Conservation (phyloP, 1,140 invertebrate species). For the Mizuhopecten yessoensis region DNA sequence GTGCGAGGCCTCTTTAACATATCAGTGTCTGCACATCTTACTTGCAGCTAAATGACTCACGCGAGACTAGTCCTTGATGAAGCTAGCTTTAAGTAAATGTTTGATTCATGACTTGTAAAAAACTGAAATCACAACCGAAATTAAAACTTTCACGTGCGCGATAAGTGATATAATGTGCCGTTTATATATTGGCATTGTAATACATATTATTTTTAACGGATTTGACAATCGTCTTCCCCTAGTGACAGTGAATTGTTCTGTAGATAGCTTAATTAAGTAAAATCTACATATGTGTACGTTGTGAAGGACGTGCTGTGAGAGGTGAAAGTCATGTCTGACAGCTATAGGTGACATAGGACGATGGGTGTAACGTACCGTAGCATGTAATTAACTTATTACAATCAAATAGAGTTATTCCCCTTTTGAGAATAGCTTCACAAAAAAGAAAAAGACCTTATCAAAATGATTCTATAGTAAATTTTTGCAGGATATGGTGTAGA, state of each 20-base stretch:
- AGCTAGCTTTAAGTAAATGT: too few relatives aligned
- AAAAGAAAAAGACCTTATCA: too few relatives aligned
- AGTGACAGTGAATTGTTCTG: neutral
- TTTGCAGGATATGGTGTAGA: too few relatives aligned
- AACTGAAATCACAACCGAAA: neutral
- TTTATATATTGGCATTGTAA: neutral
- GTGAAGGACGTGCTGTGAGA: slow-evolving; percentile 7
- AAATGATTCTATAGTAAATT: too few relatives aligned
- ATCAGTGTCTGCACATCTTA: too few relatives aligned
- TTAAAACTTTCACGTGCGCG: too few relatives aligned
- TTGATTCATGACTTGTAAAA: too few relatives aligned
- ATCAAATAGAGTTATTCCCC: neutral
- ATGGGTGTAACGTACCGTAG: neutral
- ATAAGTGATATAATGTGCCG: neutral
- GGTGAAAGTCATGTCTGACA: neutral
- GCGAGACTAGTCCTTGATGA: too few relatives aligned
- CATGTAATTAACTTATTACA: neutral
- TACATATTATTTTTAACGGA: neutral
- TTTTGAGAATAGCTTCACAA: too few relatives aligned
- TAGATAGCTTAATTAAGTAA: neutral
- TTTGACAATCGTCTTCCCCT: neutral
- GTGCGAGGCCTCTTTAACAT: too few relatives aligned
- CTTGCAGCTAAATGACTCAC: too few relatives aligned
- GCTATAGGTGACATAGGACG: neutral
- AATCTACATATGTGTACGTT: neutral